Base-by-base conservation (phyloP, 2,888 invertebrate genomes). In the Xestoiulus laeticollis region DNA sequence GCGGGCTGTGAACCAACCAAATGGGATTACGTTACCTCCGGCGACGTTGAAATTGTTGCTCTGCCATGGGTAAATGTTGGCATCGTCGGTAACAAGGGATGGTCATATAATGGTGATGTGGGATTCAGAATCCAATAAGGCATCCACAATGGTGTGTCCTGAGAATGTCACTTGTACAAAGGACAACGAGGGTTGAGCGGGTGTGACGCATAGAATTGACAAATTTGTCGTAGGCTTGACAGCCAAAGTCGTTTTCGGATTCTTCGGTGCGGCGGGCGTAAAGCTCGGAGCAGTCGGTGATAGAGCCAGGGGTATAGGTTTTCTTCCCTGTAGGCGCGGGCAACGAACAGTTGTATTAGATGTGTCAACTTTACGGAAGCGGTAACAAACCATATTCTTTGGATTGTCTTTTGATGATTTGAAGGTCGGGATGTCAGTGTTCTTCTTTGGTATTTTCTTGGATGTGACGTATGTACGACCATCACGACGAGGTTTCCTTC, bases 1-100 rank as follows among this genome's bases (percentile, higher is more conserved):
- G 0, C 68, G 32, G 16, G 78, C n/a, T 12, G 87, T 87, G n/a
- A 87, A 22, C 84, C 84, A 85, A 0, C 85, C 87, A n/a, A 16
- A n/a, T 30, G 83, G 83, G 4, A 6, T 87, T 19, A 78, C 12
- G 26, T 16, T 10, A 19, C 82, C 32, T 26, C 82, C 87, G 1
- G 78, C 26, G 0, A 85, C 87, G 2, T 85, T 1, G 12, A 78
- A 87, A 19, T 16, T 10, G 16, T 16, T 1, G n/a, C 48, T 32
- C 19, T 87, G 78, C 87, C 87, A 87, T 6, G 30, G 86, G 5
- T 84, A 1, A n/a, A 30, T 14, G 26, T 8, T 84, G 10, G 10
- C 85, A 10, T 4, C 8, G 30, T 10, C 19, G 0, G 12, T 30
- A 6, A 85, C 85, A 5, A 12, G 85, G 2, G 32, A 85, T 0